Evolutionary conservation across 1,140 invertebrate species (phyloP), one percentile per base, ranked within the genome.

Genomic region (Pissodes strobi): DNA sequence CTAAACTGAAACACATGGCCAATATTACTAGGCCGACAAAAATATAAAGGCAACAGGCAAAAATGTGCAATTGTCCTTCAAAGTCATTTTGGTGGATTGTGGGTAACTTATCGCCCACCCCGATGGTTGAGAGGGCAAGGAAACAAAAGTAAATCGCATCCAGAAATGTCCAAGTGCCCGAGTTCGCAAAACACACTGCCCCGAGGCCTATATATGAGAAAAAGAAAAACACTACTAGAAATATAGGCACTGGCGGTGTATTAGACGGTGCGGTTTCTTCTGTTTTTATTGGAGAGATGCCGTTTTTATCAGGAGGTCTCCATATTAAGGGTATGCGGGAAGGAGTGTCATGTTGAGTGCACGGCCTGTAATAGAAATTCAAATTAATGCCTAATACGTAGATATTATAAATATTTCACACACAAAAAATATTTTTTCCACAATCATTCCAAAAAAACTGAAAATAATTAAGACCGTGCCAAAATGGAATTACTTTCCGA

Each of bases 1-100:
- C 87, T 23, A 97, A 82, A 76, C 91, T 94, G 74, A 95, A 96
- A 52, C 92, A 92, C 92, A 95, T 96, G 1, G 94, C 93, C 68
- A 97, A 88, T 23, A 97, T 79, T 10, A 94, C 90, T 22, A 97
- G 83, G 18, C 94, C 94, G 66, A 96, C 83, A 27, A 96, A 83
- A 27, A 97, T 77, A 77, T 95, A 97, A 0, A 92, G 81, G 74
- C 92, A 93, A 77, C 91, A 93, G 9, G 89, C 88, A 22, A 94
- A 86, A 62, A 94, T 81, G 76, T 93, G 91, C 19, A 87, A 67
- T 60, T 87, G 85, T 69, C 84, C 83, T 68, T 82, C 84, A 17
- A 81, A 84, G 37, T 88, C 86, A 2, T 82, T 78, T 72, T 77
- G 75, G 76, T 85, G 71, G n/a, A 34, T 55, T 3, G 89, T 81